Evolutionary conservation across 92 coral and sea anemone species (phyloP), one percentile per base, ranked within the genome.

Genomic region (Scolanthus callimorphus): DNA sequence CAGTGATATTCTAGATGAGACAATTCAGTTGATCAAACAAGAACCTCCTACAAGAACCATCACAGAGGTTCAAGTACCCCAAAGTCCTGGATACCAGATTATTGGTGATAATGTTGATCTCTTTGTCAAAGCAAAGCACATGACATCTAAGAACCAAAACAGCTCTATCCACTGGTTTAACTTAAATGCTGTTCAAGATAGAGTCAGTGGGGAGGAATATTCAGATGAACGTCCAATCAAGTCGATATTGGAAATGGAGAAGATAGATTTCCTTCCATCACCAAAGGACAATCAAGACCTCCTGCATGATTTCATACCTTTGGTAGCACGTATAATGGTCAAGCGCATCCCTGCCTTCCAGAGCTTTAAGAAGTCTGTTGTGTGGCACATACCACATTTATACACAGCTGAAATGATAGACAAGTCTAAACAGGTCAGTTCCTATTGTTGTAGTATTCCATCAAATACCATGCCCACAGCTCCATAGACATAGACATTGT

Each of bases 111-210:
- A 78, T 64, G 67, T 78, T 20, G 85, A 84, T 25, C 20, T 78
- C 48, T 48, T 46, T 29, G 73, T 83, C 21, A 83, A 83, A 31
- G 74, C 54, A 0, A 76, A 76, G 43, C 90, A 83, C 46, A 67
- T 57, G 73, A 20, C 76, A 19, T 73, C 74, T 51, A 69, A 56
- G 27, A 70, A 29, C 3, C 91, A 75, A 51, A 84, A 84, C 47
- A 78, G 59, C 45, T 69, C 80, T 60, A 73, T 84, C 20, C 91
- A 84, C 62, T 84, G 91, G 91, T 84, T 84, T 69, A 71, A 53
- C 11, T 54, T 73, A 71, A 72, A 78, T 73, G 82, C 82, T 27
- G 59, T 78, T 26, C 70, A 78, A 59, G 75, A 84, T 34, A 63
- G 75, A 4, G 60, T 62, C 15, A 34, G 21, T 31, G 77, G 65